Percentiles rank a stretch among this genome's conserved stretches.
Conservation (phyloP, 1,140 invertebrate genomes). For the Andrena cerasifolii region DNA sequence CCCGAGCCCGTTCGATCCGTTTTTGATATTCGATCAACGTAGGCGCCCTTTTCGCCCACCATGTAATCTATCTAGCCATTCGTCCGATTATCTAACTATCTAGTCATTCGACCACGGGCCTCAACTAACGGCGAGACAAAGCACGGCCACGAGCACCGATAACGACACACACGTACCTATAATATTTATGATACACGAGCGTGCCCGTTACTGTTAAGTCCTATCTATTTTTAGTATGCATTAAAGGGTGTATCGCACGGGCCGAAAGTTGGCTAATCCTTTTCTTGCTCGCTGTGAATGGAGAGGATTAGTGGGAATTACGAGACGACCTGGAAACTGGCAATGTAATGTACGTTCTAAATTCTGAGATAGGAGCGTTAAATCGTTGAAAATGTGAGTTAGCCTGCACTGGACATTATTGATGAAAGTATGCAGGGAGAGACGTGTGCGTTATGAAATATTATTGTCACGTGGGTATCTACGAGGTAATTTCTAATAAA, state of each 20-base stretch:
- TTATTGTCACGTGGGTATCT: no score
- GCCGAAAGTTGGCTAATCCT: conserved; percentile 13
- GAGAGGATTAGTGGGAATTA: conserved; percentile 2
- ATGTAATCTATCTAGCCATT: conserved; percentile 18
- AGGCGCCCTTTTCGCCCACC: conserved; percentile 24
- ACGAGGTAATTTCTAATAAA: no score
- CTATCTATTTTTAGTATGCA: not conserved
- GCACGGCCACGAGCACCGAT: not conserved
- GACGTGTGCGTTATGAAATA: no score
- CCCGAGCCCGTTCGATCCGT: not conserved
- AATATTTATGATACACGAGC: conserved; percentile 18
- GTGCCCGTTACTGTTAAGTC: not conserved
- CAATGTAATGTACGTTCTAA: not conserved
- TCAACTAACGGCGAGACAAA: not conserved
- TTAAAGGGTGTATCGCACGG: not conserved
- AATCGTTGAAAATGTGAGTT: not conserved
- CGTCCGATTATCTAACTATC: conserved; percentile 20
- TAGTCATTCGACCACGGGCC: conserved; percentile 4
- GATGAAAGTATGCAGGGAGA: not conserved
- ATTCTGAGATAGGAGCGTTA: not conserved
- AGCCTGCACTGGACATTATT: no score
- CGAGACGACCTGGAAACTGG: not conserved
- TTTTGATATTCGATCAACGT: not conserved
- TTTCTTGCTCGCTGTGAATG: not conserved
- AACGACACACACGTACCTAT: not conserved